Percentiles rank a stretch among this genome's conserved stretches.
Evolutionary conservation across 2,888 invertebrate genomes (phyloP).

Genomic region (Drosophila infuscata): DNA sequence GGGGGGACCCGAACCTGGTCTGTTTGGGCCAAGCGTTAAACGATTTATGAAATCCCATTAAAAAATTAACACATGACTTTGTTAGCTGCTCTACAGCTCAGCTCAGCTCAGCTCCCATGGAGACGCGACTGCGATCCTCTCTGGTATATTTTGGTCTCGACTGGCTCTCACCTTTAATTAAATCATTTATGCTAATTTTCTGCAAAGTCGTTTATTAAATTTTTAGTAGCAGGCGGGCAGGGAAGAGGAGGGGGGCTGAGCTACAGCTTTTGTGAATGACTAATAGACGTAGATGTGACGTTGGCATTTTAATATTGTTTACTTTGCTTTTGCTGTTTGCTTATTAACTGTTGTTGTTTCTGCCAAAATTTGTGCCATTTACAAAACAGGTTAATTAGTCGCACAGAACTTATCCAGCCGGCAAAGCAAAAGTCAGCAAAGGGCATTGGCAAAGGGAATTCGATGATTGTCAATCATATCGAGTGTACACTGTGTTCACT

Average conservation of each 20-base stretch:
- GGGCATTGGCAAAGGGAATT: constrained; percentile 11
- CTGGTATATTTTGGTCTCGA: constrained; percentile 16
- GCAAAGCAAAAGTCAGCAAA: background rate
- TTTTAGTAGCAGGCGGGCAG: constrained; percentile 37
- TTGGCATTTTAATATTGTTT: constrained; percentile 6
- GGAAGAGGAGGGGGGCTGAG: background rate
- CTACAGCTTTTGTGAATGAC: constrained; percentile 30
- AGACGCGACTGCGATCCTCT: constrained; percentile 4
- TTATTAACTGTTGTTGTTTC: constrained; percentile 46
- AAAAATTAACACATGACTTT: constrained; percentile 75
- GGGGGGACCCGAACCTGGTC: background rate
- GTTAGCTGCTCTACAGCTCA: constrained; percentile 30
- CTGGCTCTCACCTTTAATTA: constrained; percentile 72
- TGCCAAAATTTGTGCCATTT: constrained; percentile 12
- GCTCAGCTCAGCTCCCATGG: constrained; percentile 14
- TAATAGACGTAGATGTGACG: constrained; percentile 31
- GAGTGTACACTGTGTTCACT: too few relatives aligned
- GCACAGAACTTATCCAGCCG: constrained; percentile 21
- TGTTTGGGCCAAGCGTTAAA: constrained; percentile 35
- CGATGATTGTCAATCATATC: constrained; percentile 7
- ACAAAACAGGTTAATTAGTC: constrained; percentile 55
- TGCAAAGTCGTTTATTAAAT: constrained; percentile 72
- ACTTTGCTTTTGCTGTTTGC: constrained; percentile 29
- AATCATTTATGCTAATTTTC: constrained; percentile 80
- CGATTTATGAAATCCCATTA: constrained; percentile 72